Percentiles rank a stretch among this genome's conserved stretches.
Conservation (phyloP, 2,113 vertebrate species). For the Chaetodon trifascialis region DNA sequence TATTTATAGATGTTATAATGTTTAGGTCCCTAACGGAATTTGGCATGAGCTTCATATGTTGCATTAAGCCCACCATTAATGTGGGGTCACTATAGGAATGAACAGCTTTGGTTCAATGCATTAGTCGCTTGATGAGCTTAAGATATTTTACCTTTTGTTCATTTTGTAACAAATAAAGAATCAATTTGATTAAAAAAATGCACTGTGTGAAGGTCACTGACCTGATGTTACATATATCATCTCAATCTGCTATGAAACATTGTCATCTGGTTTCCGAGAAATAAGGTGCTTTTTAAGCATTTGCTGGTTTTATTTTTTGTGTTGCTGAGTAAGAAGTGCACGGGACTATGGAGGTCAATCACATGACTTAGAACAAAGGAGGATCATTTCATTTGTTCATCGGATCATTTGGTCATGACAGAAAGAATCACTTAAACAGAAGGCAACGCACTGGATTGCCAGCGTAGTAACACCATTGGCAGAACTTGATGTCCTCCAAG, state of each 20-base stretch:
- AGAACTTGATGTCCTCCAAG: not conserved
- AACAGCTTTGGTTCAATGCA: not conserved
- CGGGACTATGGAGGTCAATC: not conserved
- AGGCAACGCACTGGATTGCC: not conserved
- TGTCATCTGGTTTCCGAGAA: too few species aligned
- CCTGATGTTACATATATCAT: not conserved
- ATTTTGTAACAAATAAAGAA: not conserved
- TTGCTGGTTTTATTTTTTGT: too few species aligned
- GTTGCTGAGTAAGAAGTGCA: not conserved
- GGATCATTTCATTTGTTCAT: not conserved
- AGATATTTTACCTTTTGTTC: not conserved
- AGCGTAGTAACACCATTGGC: not conserved
- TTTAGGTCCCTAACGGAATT: not conserved
- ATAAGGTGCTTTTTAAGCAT: too few species aligned
- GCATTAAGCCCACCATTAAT: too few species aligned
- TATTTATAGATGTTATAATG: not conserved
- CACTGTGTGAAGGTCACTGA: not conserved
- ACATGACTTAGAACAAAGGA: not conserved
- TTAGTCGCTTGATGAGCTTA: not conserved
- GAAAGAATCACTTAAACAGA: not conserved
- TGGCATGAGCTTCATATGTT: not conserved
- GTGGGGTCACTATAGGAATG: too few species aligned
- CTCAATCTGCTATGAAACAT: too few species aligned
- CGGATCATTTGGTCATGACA: too few species aligned
- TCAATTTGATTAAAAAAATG: not conserved